Evolutionary conservation across 2,888 invertebrate species (phyloP), one percentile per base, ranked within the genome.

Genomic region (Drosophila histrio): DNA sequence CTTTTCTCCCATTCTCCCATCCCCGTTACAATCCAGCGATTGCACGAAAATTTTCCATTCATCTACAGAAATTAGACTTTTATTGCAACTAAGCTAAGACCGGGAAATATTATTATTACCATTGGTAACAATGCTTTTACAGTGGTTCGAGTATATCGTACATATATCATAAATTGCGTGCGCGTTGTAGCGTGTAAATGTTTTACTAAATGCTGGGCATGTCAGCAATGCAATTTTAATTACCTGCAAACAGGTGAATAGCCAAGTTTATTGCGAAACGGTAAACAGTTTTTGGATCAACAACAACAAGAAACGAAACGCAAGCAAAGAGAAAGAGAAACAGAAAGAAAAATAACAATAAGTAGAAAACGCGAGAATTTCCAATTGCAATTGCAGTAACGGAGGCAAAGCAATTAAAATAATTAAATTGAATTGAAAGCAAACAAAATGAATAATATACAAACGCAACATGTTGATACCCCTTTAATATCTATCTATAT

Each of bases 111-210:
- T 32, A 17, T 34, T 4, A 15, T 6, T 30, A 22, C 9, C 3
- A 9, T 4, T 5, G 26, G 50, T 19, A n/a, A n/a, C n/a, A n/a
- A n/a, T n/a, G 28, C 50, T 21, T 47, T 19, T 17, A 50, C 38
- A 39, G 52, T 53, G 52, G 38, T 11, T 15, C 39, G 15, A 9
- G 21, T 39, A 22, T n/a, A 7, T 9, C 13, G 43, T 30, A 19
- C 6, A 11, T 52, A 6, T 53, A 81, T 57, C 73, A 68, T 59
- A 71, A 77, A 81, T 69, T 85, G 53, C 21, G 28, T 19, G 63
- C 66, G 70, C 83, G 76, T 60, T 73, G 65, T 68, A 72, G 63
- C 83, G 78, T 85, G 76, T 87, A 85, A 83, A 74, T 54, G 75
- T 30, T 78, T 50, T 53, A 81, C 72, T 84, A 80, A 87, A 65